phyloP scores from a whole-genome alignment of 1,140 invertebrate genomes.

The Teleogryllus occipitalis region DNA sequence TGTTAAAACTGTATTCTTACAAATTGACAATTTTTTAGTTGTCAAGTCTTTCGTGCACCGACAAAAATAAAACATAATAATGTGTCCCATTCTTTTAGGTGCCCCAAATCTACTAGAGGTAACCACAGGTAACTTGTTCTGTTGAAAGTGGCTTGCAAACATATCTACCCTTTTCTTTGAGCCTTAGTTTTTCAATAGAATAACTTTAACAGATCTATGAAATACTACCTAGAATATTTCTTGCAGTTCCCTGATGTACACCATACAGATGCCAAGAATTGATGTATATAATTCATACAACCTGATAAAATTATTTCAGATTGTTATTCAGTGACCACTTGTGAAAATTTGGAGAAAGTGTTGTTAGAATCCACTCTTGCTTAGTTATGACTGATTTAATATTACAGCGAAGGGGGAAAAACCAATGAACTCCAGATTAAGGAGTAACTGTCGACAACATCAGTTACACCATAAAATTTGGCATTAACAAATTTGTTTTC shows the following conservation, averaged over 20 bases:
- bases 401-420: not conserved
- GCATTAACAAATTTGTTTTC: not conserved
- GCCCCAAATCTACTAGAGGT: too few species aligned
- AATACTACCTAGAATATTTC: not conserved
- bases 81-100: too few species aligned
- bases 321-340: not conserved
- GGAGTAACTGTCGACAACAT: not conserved
- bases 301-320: not conserved
- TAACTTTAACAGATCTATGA: not conserved
- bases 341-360: not conserved
- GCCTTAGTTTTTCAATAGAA: too few species aligned
- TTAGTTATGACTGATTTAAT: not conserved
- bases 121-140: too few species aligned
- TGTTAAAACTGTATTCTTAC: too few species aligned
- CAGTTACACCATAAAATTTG: not conserved
- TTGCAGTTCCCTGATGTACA: not conserved
- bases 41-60: too few species aligned
- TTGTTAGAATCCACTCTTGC: not conserved
- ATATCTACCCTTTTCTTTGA: too few species aligned
- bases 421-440: not conserved
- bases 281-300: not conserved
- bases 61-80: too few species aligned
- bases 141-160: too few species aligned
- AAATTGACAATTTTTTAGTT: too few species aligned
- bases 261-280: not conserved